Evolutionary conservation across 2,797 vertebrate species (phyloP), one percentile per base, ranked within the genome.

Genomic region (Emydoidea blandingii): DNA sequence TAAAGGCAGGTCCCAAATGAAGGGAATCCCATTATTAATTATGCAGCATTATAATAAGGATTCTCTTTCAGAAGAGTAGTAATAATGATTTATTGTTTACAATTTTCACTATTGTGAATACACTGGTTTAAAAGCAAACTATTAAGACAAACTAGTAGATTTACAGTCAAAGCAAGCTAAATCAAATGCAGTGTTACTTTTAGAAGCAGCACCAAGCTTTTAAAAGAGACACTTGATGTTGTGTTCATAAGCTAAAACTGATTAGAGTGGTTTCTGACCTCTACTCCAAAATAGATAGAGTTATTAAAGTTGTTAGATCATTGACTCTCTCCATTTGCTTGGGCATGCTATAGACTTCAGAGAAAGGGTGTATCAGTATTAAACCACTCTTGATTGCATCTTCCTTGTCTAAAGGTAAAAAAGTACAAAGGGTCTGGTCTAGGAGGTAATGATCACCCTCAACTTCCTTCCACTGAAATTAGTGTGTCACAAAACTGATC

Each of bases 91-190:
- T 52, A 59, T 87, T 78, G 72, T 34, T 93, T 31, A 57, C 34
- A 4, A 12, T 87, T 83, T 95, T 65, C 57, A 65, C 56, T 84
- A 76, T 21, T 65, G 52, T 87, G 87, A 88, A 59, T 27, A 56
- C 0, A 1, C 12, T 10, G 10, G 50, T 90, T 88, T 57, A 80
- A 83, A 21, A 80, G 21, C 37, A 80, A 85, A 85, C 12, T 25
- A 88, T 76, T 92, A 76, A 79, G 90, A 85, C 89, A 59, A 80
- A 65, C 76, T 16, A 65, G 9, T 90, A 90, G 81, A 86, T 88
- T 47, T 47, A 50, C 31, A 65, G 25, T 90, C 84, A 83, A 83
- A 94, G 76, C 59, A 85, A 90, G 41, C 80, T 85, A 90, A 90
- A 92, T 10, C 82, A 90, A 92, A 90, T 16, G 3, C 12, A 68